Evolutionary conservation across 2,113 vertebrate species (phyloP).

Genomic region (Panthera uncia): DNA sequence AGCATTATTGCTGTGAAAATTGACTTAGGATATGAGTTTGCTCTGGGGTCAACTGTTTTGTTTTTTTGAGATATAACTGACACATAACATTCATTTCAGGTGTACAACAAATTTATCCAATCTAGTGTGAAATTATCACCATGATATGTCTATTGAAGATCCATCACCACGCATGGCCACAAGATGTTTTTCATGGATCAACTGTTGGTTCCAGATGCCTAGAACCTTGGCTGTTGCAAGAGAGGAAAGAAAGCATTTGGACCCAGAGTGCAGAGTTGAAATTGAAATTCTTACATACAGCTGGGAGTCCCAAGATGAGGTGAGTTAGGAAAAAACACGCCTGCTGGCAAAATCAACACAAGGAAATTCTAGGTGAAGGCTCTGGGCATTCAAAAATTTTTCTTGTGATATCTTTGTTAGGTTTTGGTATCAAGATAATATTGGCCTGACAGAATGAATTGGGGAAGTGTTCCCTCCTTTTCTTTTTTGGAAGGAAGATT

Average conservation of each 20-base stretch:
- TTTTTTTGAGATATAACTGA: background rate
- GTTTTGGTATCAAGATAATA: background rate
- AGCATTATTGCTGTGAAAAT: background rate
- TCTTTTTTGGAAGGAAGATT: background rate
- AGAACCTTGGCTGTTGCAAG: background rate
- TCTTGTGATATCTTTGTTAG: background rate
- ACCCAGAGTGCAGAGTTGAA: background rate
- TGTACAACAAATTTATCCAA: background rate
- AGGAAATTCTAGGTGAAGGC: background rate
- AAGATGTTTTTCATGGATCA: background rate
- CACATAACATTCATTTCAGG: background rate
- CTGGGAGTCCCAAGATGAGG: background rate
- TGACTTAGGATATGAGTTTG: background rate
- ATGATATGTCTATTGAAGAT: background rate
- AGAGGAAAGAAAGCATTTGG: background rate
- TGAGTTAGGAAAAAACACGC: background rate
- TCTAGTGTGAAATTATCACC: background rate
- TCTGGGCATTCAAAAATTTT: background rate
- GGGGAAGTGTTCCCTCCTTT: background rate
- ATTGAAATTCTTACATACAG: background rate
- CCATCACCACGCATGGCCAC: background rate
- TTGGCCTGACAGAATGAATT: background rate
- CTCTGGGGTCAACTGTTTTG: background rate
- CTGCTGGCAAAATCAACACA: background rate
- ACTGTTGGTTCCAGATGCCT: background rate